Base-by-base conservation (phyloP, 2,888 invertebrate genomes). In the Orthosia gothica region DNA sequence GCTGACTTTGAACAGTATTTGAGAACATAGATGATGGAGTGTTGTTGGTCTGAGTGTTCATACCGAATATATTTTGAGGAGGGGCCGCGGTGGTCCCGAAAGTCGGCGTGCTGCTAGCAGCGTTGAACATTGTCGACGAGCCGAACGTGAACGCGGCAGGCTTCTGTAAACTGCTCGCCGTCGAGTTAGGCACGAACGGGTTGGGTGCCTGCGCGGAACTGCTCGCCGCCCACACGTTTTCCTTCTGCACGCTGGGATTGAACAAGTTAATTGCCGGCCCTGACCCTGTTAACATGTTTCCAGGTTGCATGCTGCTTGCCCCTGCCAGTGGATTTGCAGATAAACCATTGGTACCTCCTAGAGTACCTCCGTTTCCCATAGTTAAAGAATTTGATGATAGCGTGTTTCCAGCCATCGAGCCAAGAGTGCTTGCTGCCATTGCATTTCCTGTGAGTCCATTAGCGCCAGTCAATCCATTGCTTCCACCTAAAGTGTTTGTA, bases 101-200 rank as follows among this genome's bases (percentile, higher is more conserved):
- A 2, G 89, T 76, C 0, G 92, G 81, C 11, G 91, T 73, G 18
- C 88, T 58, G 58, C 68, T 88, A 64, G 76, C 84, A 5, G 89
- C 61, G 59, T 88, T 92, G 61, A 93, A 93, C 9, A 90, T 85
- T 47, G 90, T 89, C n/a, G 90, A 78, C 5, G 90, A 85, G 4
- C 94, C 94, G 73, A 95, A 95, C 5, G 91, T 82, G 76, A 94
- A 95, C 0, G 92, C 64, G 0, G 90, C 79, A 4, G 93, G 89
- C 62, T 93, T 94, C 71, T 90, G 93, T 18, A 88, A 59, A 54
- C 66, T 88, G 76, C 83, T 93, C 12, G 88, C 63, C 0, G 89
- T 59, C 13, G 90, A 71, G 72, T 85, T 92, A 13, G 93, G 71
- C 5, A 81, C 91, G 75, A 94, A 94, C 66, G 91, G 26, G 82